phyloP scores from a whole-genome alignment of 2,113 vertebrate genomes.

The Sapayoa aenigma region DNA sequence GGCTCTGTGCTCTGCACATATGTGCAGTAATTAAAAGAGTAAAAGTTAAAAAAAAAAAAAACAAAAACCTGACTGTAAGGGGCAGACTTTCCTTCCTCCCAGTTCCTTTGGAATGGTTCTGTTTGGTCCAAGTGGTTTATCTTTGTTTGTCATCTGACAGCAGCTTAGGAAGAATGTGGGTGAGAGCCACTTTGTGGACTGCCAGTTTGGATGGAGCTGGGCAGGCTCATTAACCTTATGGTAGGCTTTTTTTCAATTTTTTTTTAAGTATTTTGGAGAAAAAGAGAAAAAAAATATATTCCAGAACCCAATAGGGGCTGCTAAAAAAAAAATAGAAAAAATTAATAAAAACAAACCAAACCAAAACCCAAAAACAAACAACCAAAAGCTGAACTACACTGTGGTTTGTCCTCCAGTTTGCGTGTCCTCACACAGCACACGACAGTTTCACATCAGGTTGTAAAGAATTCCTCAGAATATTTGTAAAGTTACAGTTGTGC shows the following conservation, averaged over 20 bases:
- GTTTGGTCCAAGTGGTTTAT: constrained; percentile 49
- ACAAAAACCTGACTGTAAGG: background rate
- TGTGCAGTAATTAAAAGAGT: background rate
- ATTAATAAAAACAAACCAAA: background rate
- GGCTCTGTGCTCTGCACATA: background rate
- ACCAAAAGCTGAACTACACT: background rate
- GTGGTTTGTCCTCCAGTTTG: background rate
- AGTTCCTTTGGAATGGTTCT: constrained; percentile 28
- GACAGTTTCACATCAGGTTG: background rate
- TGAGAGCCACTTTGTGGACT: constrained; percentile 22
- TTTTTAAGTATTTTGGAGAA: constrained; percentile 15
- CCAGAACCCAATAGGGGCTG: background rate
- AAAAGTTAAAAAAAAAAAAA: background rate
- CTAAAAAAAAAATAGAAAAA: background rate
- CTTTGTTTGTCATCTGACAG: background rate
- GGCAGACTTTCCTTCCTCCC: background rate
- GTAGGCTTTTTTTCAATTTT: background rate
- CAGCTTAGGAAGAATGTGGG: background rate
- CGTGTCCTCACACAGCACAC: background rate
- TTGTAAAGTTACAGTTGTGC: background rate
- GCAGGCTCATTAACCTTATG: background rate
- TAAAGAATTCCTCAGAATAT: constrained; percentile 8
- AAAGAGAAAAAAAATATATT: background rate
- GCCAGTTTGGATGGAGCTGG: background rate
- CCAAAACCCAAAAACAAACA: background rate